A percentile compares a stretch with the other conserved stretches of the same genome.
Evolutionary conservation across 2,888 invertebrate species (phyloP).

Genomic region (Drosophila atroscutellata): DNA sequence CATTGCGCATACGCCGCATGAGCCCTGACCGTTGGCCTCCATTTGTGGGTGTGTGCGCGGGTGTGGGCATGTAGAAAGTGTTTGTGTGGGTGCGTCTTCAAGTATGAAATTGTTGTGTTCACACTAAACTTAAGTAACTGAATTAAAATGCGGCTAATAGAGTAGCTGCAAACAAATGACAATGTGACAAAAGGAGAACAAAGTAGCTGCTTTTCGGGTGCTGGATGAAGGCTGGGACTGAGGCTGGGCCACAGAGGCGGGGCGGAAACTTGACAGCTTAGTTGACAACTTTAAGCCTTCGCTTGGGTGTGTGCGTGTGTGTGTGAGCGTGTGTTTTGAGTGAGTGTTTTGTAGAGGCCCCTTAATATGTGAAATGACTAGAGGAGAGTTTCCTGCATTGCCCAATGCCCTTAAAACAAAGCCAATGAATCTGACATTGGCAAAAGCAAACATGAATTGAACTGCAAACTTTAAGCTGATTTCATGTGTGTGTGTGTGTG

Average conservation of each 20-base stretch:
- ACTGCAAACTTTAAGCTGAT: neutral
- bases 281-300: slow-evolving; percentile 53
- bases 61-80: slow-evolving; percentile 3
- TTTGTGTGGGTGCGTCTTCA: slow-evolving; percentile 43
- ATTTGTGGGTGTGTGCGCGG: neutral
- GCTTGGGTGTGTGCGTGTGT: slow-evolving; percentile 8
- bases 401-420: slow-evolving; percentile 7
- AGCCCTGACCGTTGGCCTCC: slow-evolving; percentile 15
- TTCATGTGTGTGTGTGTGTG: no score
- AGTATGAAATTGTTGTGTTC: slow-evolving; percentile 78
- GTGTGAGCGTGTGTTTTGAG: slow-evolving; percentile 21
- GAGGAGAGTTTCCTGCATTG: slow-evolving; percentile 23
- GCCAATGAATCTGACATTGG: slow-evolving; percentile 28
- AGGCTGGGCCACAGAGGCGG: neutral
- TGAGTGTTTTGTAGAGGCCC: neutral
- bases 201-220: neutral
- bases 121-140: slow-evolving; percentile 81
- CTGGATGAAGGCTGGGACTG: neutral
- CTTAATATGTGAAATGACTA: slow-evolving; percentile 30
- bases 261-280: slow-evolving; percentile 51
- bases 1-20: slow-evolving; percentile 57
- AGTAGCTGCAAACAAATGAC: slow-evolving; percentile 76
- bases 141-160: slow-evolving; percentile 81
- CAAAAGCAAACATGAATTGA: slow-evolving; percentile 2
- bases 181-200: slow-evolving; percentile 30